Evolutionary conservation across 2,113 vertebrate species (phyloP), one percentile per base, ranked within the genome.

Genomic region (Brachionichthys hirsutus): DNA sequence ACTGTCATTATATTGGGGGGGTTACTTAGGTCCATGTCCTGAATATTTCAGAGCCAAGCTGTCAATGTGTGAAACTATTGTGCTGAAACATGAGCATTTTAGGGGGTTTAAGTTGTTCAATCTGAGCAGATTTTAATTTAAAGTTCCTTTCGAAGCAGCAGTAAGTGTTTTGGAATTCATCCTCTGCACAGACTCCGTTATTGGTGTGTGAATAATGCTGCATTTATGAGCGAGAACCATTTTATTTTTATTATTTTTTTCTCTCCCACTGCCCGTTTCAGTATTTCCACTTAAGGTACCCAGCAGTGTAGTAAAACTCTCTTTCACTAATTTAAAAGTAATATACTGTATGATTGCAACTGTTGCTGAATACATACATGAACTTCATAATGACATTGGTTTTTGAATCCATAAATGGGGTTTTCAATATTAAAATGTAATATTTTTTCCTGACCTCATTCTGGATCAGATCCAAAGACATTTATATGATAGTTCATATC

Each of bases 51-150:
- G 9, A 24, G 7, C 9, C 4, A 12, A 11, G 1, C 16, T 19
- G 20, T 8, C 2, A 55, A 44, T 18, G 20, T 50, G 0, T 44
- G 18, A 43, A 44, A 20, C 0, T 1, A 4, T n/a, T 43, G 24
- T 6, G 6, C 24, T 30, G 42, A 40, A 12, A 15, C 12, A 50
- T 7, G 5, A 53, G 12, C 24, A 52, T 34, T n/a, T n/a, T n/a
- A n/a, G n/a, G n/a, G n/a, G n/a, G n/a, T n/a, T n/a, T n/a, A 4
- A 15, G 30, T 35, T 60, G 55, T 60, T 46, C 17, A 43, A 24
- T 36, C 51, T 19, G 38, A 42, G 12, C 24, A 17, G 6, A 24
- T 5, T 17, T 24, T 18, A n/a, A n/a, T 48, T 22, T 12, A 36
- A n/a, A 9, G 22, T 66, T 30, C 22, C n/a, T 9, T n/a, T 7